phyloP scores from a whole-genome alignment of 2,888 invertebrate genomes.

The Nymphalis c-album region DNA sequence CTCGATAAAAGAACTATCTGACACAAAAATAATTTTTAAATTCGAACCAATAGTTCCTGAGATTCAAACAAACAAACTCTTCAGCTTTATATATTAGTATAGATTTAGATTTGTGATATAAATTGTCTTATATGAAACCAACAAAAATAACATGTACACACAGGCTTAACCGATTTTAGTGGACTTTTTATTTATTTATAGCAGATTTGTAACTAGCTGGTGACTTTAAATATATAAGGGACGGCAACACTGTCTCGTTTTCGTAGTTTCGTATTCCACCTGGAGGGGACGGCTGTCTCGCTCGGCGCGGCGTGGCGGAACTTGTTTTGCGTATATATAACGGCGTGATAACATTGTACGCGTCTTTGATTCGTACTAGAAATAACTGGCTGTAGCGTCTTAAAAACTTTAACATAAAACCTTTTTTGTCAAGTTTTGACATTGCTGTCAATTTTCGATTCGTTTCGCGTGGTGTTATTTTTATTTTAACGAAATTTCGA shows the following conservation, averaged over 20 bases:
- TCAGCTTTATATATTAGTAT: too few relatives aligned
- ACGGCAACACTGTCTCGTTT: not conserved
- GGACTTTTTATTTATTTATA: too few relatives aligned
- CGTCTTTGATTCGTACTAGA: not conserved
- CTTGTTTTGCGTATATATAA: slow-evolving; percentile 17
- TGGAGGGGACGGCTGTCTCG: slow-evolving; percentile 21
- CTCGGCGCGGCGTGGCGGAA: slow-evolving; percentile 17
- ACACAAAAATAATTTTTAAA: too few relatives aligned
- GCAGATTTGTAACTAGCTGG: too few relatives aligned
- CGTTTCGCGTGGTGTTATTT: slow-evolving; percentile 3
- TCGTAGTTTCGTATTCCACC: not conserved
- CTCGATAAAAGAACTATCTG: too few relatives aligned
- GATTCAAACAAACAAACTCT: too few relatives aligned
- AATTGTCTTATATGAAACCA: too few relatives aligned
- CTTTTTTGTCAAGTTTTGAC: slow-evolving; percentile 2
- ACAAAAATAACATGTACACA: too few relatives aligned
- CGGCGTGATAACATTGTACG: not conserved
- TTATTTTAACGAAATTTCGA: slow-evolving; percentile 16
- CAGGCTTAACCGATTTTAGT: too few relatives aligned
- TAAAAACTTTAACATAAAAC: slow-evolving; percentile 2
- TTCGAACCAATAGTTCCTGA: too few relatives aligned
- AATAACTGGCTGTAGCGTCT: slow-evolving; percentile 15
- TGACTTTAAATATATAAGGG: too few relatives aligned
- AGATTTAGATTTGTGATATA: too few relatives aligned
- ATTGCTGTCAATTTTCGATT: slow-evolving; percentile 16